Conservation (phyloP, 2,113 vertebrate species). For the Azemiops feae region DNA sequence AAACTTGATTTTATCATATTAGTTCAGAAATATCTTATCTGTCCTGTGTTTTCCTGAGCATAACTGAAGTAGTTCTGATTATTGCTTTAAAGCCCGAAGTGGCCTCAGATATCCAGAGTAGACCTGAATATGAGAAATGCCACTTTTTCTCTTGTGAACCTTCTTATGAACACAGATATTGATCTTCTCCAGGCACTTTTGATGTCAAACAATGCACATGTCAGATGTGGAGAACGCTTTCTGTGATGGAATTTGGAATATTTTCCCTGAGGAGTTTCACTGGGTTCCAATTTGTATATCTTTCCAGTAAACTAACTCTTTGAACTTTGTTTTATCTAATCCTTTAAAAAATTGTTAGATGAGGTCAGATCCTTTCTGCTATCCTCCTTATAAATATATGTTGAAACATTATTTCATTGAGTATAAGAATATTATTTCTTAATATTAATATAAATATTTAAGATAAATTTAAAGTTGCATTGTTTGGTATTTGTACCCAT, state of each 20-base stretch:
- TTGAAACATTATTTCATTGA: not conserved
- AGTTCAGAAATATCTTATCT: not conserved
- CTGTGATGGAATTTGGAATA: not conserved
- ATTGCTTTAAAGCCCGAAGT: not conserved
- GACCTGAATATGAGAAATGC: not conserved
- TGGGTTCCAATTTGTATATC: too few relatives aligned
- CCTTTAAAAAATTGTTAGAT: not conserved
- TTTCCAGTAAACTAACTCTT: not conserved
- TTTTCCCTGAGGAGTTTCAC: not conserved
- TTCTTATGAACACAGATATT: not conserved
- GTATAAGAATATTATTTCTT: not conserved
- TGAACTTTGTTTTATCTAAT: not conserved
- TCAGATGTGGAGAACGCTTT: not conserved
- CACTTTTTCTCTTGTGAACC: not conserved
- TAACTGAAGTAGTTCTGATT: not conserved
- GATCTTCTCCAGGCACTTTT: not conserved
- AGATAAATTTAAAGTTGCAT: not conserved
- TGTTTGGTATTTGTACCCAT: not conserved
- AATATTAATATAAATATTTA: not conserved
- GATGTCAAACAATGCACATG: not conserved
- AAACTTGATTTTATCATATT: not conserved
- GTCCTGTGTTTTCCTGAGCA: not conserved
- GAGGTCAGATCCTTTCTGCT: not conserved
- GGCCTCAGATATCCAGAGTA: not conserved
- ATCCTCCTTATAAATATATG: too few relatives aligned